These are phyloP conservation scores for Geopemphigus sp. DNA, from an alignment of 1,140 invertebrate species.

Conservation along the genomic window DNA sequence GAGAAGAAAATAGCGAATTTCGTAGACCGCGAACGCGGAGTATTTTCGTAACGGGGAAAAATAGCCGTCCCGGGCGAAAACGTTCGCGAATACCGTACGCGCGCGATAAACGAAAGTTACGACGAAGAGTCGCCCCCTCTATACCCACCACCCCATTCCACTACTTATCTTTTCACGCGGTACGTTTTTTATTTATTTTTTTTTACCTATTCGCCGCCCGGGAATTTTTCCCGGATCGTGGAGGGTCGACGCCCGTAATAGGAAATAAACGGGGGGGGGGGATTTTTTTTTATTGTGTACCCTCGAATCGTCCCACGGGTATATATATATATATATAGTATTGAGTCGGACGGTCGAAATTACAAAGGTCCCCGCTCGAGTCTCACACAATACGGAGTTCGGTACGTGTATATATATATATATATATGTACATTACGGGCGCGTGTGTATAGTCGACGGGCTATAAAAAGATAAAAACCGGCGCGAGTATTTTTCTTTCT, in stretches of 20 bases:
- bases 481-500: neutral
- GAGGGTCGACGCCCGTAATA: neutral
- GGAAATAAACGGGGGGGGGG: neutral
- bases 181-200: neutral
- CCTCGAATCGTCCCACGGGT: neutral
- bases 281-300: neutral
- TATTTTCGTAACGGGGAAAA: no score
- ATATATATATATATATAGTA: no score
- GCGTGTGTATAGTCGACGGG: neutral
- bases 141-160: no score
- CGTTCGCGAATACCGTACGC: neutral
- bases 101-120: conserved; percentile 35
- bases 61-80: neutral
- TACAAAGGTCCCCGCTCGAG: neutral
- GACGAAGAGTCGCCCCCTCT: conserved; percentile 15
- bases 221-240: neutral
- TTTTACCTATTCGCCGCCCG: neutral
- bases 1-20: no score
- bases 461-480: conserved; percentile 27
- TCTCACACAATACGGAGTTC: neutral
- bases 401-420: neutral
- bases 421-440: no score
- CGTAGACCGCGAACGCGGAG: no score
- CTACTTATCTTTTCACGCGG: neutral
- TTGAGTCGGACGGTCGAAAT: neutral